These are phyloP conservation scores for Enchytraeus crypticus DNA, from an alignment of 2,888 invertebrate species.

Conservation along the genomic window DNA sequence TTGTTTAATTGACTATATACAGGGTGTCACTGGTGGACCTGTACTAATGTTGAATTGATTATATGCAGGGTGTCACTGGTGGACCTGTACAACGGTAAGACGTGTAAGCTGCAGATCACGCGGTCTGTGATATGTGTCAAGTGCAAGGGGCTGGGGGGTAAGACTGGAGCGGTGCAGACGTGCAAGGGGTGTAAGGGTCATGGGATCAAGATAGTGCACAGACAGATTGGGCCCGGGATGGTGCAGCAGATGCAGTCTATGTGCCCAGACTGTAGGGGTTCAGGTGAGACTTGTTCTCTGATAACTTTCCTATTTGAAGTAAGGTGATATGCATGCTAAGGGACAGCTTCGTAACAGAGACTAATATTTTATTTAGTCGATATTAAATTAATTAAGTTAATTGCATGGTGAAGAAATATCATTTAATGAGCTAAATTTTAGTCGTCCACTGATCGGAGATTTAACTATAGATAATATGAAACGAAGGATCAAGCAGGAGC, in stretches of 20 bases:
- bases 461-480: no score
- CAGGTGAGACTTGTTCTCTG: constrained; percentile 38
- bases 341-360: no score
- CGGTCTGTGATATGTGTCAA: constrained; percentile 12
- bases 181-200: constrained; percentile 71
- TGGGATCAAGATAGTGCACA: constrained; percentile 65
- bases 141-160: constrained; percentile 55
- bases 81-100: constrained; percentile 64
- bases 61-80: constrained; percentile 71
- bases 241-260: constrained; percentile 52
- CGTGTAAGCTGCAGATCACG: constrained; percentile 11
- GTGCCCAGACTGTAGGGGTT: constrained; percentile 53
- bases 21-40: no score
- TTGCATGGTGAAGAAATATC: no score
- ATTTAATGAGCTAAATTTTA: no score
- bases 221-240: constrained; percentile 63
- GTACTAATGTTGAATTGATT: no score
- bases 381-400: no score
- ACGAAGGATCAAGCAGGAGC: no score
- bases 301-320: neutral
- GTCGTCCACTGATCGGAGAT: no score
- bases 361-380: no score
- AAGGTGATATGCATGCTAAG: no score
- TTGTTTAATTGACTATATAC: no score
- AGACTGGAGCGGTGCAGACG: constrained; percentile 57